Percentiles rank a stretch among this genome's conserved stretches.
Evolutionary conservation across 2,888 invertebrate genomes (phyloP).

Genomic region (Polymixis flavicincta): DNA sequence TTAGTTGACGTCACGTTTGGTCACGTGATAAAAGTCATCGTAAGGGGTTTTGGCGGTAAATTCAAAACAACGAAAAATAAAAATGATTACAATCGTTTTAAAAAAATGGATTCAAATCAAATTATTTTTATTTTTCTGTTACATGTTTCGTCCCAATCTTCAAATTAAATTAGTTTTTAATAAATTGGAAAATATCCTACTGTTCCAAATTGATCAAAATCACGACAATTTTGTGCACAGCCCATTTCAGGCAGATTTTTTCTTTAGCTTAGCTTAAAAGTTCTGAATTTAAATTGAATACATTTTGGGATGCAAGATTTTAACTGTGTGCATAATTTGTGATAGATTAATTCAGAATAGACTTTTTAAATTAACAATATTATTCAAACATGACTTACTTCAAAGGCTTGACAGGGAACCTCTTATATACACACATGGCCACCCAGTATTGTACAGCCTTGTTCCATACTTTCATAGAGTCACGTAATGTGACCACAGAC

Average conservation of each 20-base stretch:
- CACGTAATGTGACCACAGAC: constrained; percentile 94
- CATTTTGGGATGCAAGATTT: background rate
- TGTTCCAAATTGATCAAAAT: background rate
- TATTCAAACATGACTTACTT: constrained; percentile 80
- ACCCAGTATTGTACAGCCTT: constrained; percentile 99
- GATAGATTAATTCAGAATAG: background rate
- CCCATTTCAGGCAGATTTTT: background rate
- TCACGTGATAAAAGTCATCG: too few species aligned
- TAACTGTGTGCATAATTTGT: background rate
- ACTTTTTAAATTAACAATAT: background rate
- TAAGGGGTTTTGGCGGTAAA: too few species aligned
- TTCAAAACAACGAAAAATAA: too few species aligned
- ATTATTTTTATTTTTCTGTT: too few species aligned
- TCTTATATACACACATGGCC: constrained; percentile 96
- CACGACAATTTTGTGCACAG: background rate
- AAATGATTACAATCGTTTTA: too few species aligned
- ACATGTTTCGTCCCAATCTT: too few species aligned
- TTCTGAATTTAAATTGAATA: background rate
- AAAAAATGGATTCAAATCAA: too few species aligned
- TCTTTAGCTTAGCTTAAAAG: background rate
- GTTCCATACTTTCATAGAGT: constrained; percentile 98
- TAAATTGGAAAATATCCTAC: too few species aligned
- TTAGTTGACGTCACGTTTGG: too few species aligned
- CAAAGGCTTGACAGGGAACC: constrained; percentile 92
- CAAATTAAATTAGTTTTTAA: too few species aligned